Conservation (phyloP, 2,113 vertebrate species). For the Solea senegalensis region DNA sequence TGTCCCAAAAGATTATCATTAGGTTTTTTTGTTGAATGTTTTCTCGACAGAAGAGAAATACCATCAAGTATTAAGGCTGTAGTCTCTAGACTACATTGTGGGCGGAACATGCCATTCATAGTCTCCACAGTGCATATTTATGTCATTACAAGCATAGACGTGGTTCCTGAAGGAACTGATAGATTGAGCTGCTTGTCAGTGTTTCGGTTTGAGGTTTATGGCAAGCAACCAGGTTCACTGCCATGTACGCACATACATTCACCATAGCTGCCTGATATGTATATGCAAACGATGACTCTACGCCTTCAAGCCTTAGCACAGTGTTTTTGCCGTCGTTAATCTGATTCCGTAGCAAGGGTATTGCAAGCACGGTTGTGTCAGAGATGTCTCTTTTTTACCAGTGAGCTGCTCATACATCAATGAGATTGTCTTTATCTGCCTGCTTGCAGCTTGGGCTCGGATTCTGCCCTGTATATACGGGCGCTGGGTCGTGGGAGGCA, state of each 20-base stretch:
- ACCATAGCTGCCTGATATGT: conserved; percentile 46
- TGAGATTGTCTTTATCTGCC: conserved; percentile 87
- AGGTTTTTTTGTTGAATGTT: conserved; percentile 31
- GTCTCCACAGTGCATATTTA: conserved; percentile 51
- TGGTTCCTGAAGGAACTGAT: conserved; percentile 55
- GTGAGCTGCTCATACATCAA: conserved; percentile 79
- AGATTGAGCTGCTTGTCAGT: conserved; percentile 53
- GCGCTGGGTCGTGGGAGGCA: conserved; percentile 82
- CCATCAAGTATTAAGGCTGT: conserved; percentile 21
- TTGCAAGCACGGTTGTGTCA: conserved; percentile 74
- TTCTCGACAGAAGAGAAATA: conserved; percentile 9
- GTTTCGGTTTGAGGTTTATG: conserved; percentile 69
- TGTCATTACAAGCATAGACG: conserved; percentile 63
- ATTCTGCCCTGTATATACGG: conserved; percentile 83
- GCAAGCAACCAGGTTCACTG: conserved; percentile 56
- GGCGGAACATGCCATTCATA: conserved; percentile 67
- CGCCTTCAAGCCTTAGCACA: conserved; percentile 68
- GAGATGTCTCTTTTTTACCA: conserved; percentile 77
- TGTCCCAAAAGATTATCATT: conserved; percentile 21
- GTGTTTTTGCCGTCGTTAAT: conserved; percentile 74
- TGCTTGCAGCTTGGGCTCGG: conserved; percentile 83
- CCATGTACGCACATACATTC: conserved; percentile 18
- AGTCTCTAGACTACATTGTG: conserved; percentile 43
- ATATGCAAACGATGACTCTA: conserved; percentile 66
- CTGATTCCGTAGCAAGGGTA: conserved; percentile 76